Percentiles rank a stretch among this genome's conserved stretches.
Evolutionary conservation across 1,140 invertebrate species (phyloP).

Genomic region (Onthophagus taurus): DNA sequence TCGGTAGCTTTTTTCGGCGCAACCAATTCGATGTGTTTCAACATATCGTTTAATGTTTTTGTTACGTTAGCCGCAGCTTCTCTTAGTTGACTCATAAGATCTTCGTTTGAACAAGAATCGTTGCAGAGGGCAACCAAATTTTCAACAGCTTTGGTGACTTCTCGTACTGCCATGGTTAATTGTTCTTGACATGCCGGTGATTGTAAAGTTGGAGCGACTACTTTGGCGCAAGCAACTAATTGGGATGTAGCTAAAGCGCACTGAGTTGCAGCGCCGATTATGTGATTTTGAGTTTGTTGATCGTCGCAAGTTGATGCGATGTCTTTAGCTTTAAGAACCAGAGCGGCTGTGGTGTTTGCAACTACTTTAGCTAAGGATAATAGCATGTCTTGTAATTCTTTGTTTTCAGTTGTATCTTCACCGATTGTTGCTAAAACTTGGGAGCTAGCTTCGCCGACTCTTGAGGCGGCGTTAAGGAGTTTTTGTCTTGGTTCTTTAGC

Average conservation of each 20-base stretch:
- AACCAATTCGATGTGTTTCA: slow-evolving; percentile 75
- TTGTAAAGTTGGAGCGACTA: slow-evolving; percentile 76
- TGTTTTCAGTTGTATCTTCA: slow-evolving; percentile 74
- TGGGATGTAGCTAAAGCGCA: slow-evolving; percentile 96
- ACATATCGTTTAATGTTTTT: slow-evolving; percentile 77
- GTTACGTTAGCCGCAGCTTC: slow-evolving; percentile 83
- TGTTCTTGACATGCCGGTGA: slow-evolving; percentile 92
- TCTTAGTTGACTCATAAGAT: slow-evolving; percentile 66
- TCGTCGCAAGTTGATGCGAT: slow-evolving; percentile 80
- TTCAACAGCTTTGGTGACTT: slow-evolving; percentile 89
- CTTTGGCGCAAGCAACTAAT: slow-evolving; percentile 93
- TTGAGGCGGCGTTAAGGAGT: slow-evolving; percentile 85
- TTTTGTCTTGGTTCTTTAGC: slow-evolving; percentile 86
- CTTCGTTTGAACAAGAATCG: slow-evolving; percentile 49
- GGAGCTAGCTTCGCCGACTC: slow-evolving; percentile 92
- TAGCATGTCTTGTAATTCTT: slow-evolving; percentile 74
- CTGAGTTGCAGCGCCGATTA: slow-evolving; percentile 91
- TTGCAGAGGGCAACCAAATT: slow-evolving; percentile 81
- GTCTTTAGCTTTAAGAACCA: slow-evolving; percentile 91
- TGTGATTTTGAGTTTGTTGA: slow-evolving; percentile 69
- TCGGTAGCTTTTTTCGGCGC: slow-evolving; percentile 42
- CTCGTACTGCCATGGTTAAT: slow-evolving; percentile 81
- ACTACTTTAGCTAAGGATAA: slow-evolving; percentile 89
- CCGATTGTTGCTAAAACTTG: slow-evolving; percentile 89
- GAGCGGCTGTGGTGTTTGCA: slow-evolving; percentile 89